Percentiles rank a stretch among this genome's conserved stretches.
phyloP scores from a whole-genome alignment of 2,797 vertebrate species.

The Otolemur crassicaudatus region DNA sequence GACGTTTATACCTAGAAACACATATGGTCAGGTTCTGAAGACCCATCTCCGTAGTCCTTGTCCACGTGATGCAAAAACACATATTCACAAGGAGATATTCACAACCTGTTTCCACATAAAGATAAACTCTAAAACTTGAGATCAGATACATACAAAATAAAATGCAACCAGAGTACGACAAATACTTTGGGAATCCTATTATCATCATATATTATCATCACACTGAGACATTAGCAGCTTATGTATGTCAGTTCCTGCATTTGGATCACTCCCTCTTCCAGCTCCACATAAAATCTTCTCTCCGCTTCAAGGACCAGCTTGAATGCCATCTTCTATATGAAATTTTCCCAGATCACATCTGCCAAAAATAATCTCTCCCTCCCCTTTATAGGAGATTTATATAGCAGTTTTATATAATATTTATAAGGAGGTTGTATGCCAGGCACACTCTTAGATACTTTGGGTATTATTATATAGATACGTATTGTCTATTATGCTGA shows the following conservation, averaged over 20 bases:
- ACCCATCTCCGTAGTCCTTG: not conserved
- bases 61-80: constrained; percentile 24
- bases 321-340: constrained; percentile 26
- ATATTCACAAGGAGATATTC: not conserved
- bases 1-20: constrained; percentile 70
- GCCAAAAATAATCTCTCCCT: constrained; percentile 56
- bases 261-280: constrained; percentile 45
- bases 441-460: not conserved
- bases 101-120: constrained; percentile 6
- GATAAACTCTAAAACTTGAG: constrained; percentile 44
- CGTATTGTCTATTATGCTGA: not conserved
- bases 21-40: constrained; percentile 65
- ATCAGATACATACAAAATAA: constrained; percentile 22
- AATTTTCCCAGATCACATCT: constrained; percentile 27
- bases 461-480: not conserved
- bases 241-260: not conserved
- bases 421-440: not conserved
- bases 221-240: not conserved
- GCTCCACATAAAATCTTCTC: not conserved
- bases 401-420: constrained; percentile 19
- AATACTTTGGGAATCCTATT: constrained; percentile 38
- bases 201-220: not conserved
- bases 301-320: constrained; percentile 21
- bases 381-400: constrained; percentile 13
- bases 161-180: not conserved